Evolutionary conservation across 2,797 vertebrate genomes (phyloP), one percentile per base, ranked within the genome.

Genomic region (Urophycis tenuis): DNA sequence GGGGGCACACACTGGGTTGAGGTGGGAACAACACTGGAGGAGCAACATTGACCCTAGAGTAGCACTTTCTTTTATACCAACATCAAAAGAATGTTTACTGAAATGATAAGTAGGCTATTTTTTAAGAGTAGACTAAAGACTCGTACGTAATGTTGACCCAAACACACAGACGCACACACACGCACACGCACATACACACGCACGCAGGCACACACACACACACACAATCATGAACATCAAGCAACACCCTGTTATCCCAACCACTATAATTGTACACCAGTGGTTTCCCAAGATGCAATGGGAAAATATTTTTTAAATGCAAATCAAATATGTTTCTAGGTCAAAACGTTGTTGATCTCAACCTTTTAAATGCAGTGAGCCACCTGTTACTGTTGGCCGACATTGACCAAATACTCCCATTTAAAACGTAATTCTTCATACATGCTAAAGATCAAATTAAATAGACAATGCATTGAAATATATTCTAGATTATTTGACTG

Each of bases 41-140:
- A 69, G 17, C 39, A 72, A 77, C 74, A 78, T 83, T 10, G 73
- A 80, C 85, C 75, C 79, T 8, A 78, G 82, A 82, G 76, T 45
- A 81, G 84, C 86, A 89, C 87, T 87, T 90, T 88, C 80, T 88
- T 87, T 80, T 80, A 79, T 77, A 75, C 10, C 25, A 80, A 72
- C 31, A 82, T 77, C 19, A 76, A 80, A 74, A 49, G 33, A 79
- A 82, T 79, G 77, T 85, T 88, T 83, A 78, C 77, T 33, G 12
- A 53, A 80, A 77, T 64, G 60, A 64, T 12, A 64, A 64, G 60
- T 8, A 74, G 1, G 73, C 64, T 81, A 30, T 0, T 32, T 75
- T 76, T 79, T 77, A 12, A 64, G 15, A 64, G 60, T 64, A 25
- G 60, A 77, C 33, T 71, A 41, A 79, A 77, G 64, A 33, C 79